Percentiles rank a stretch among this genome's conserved stretches.
phyloP scores from a whole-genome alignment of 2,113 vertebrate genomes.

The Sander lucioperca region DNA sequence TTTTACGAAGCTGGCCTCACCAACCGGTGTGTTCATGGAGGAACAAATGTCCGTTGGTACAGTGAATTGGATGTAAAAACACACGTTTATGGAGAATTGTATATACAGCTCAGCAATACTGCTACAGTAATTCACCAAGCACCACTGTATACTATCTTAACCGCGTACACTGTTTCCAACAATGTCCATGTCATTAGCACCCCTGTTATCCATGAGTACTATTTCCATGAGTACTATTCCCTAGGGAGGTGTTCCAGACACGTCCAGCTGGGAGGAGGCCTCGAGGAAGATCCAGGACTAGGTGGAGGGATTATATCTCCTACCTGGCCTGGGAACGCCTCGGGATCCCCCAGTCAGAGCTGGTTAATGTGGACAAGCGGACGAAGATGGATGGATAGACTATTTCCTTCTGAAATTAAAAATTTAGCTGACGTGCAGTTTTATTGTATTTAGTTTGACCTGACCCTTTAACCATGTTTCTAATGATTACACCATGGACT shows the following conservation, averaged over 20 bases:
- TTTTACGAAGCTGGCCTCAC: not conserved
- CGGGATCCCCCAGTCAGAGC: too few species aligned
- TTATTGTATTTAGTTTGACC: conserved; percentile 3
- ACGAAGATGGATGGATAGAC: too few species aligned
- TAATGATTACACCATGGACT: conserved; percentile 8
- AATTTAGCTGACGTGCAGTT: not conserved
- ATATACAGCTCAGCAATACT: not conserved
- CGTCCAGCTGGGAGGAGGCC: too few species aligned
- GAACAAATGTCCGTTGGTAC: not conserved
- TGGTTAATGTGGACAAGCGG: too few species aligned
- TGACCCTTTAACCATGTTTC: conserved; percentile 13
- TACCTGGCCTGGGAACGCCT: too few species aligned
- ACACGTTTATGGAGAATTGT: not conserved
- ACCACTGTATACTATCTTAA: not conserved
- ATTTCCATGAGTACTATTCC: too few species aligned
- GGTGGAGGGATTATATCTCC: too few species aligned
- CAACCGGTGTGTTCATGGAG: not conserved
- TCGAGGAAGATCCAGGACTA: too few species aligned
- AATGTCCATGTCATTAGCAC: not conserved
- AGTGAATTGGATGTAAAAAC: not conserved
- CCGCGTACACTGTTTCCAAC: not conserved
- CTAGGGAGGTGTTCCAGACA: too few species aligned
- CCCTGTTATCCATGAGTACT: not conserved
- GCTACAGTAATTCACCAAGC: not conserved
- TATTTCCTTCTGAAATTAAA: not conserved